A percentile compares a stretch with the other conserved stretches of the same genome.
Evolutionary conservation across 2,888 invertebrate genomes (phyloP).

Genomic region (Dryadula phaetusa): DNA sequence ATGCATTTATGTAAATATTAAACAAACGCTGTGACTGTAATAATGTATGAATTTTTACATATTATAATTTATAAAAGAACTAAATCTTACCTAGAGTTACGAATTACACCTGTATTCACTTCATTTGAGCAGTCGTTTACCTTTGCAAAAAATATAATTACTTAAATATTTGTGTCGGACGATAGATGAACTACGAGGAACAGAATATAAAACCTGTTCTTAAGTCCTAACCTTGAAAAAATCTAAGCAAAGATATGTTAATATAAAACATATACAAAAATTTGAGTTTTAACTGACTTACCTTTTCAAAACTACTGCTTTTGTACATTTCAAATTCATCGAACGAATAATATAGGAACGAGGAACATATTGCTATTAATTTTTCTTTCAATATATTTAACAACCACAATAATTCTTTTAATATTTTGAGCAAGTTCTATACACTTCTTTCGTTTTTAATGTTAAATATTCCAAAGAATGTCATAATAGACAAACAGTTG

Average conservation of each 20-base stretch:
- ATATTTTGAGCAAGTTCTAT: constrained; percentile 70
- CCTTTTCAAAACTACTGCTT: constrained; percentile 72
- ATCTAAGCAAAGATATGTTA: background rate
- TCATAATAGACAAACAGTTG: constrained; percentile 48
- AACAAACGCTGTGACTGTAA: background rate
- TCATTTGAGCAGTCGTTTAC: constrained; percentile 55
- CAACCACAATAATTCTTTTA: constrained; percentile 65
- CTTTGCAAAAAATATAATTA: constrained; percentile 14
- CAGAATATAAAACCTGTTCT: constrained; percentile 10
- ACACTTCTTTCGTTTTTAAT: constrained; percentile 60
- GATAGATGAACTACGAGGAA: background rate
- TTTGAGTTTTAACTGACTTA: constrained; percentile 39
- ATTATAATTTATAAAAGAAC: no score
- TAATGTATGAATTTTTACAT: background rate
- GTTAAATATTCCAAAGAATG: constrained; percentile 64
- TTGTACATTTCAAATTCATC: constrained; percentile 76
- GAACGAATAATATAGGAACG: constrained; percentile 65
- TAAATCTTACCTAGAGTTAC: constrained; percentile 59
- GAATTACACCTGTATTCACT: constrained; percentile 53
- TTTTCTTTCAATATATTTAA: constrained; percentile 63
- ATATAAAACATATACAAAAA: background rate
- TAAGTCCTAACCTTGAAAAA: constrained; percentile 4
- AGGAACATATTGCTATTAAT: constrained; percentile 68
- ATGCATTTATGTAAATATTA: no score
- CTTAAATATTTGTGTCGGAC: background rate